phyloP scores from a whole-genome alignment of 2,888 invertebrate genomes.

The Acrocera orbiculus region DNA sequence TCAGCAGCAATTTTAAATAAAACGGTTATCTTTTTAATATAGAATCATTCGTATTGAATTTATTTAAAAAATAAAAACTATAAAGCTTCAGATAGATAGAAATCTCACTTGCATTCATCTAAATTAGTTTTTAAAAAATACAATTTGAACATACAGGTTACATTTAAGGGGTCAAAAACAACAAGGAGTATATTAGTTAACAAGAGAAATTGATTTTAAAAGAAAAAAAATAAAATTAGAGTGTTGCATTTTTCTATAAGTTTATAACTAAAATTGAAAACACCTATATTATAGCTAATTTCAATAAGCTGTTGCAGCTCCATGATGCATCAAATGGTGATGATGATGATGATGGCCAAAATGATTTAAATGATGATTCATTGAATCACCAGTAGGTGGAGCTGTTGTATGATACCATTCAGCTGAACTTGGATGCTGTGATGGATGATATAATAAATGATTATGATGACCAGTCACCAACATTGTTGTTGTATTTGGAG shows the following conservation, averaged over 20 bases:
- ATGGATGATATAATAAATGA: conserved; percentile 29
- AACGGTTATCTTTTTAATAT: too few species aligned
- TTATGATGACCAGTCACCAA: conserved; percentile 24
- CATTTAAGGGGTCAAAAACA: too few species aligned
- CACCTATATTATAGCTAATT: conserved; percentile 18
- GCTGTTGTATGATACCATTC: conserved; percentile 30
- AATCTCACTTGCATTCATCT: too few species aligned
- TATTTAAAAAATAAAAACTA: not conserved
- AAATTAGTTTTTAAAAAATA: too few species aligned
- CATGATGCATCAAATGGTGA: conserved; percentile 47
- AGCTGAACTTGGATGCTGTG: conserved; percentile 23
- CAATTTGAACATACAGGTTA: too few species aligned
- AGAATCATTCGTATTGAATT: too few species aligned
- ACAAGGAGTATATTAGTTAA: too few species aligned
- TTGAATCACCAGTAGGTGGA: conserved; percentile 29
- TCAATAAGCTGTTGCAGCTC: conserved; percentile 63
- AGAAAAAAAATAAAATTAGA: too few species aligned
- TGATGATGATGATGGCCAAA: conserved; percentile 43
- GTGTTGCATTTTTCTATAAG: too few species aligned
- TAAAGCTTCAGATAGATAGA: not conserved
- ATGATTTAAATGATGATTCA: conserved; percentile 31
- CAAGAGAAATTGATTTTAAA: too few species aligned
- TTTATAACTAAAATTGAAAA: too few species aligned
- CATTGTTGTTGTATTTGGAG: conserved; percentile 23
- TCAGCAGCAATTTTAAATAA: too few species aligned